A percentile compares a stretch with the other conserved stretches of the same genome.
Conservation (phyloP, 2,113 vertebrate genomes). For the Etia nguti region DNA sequence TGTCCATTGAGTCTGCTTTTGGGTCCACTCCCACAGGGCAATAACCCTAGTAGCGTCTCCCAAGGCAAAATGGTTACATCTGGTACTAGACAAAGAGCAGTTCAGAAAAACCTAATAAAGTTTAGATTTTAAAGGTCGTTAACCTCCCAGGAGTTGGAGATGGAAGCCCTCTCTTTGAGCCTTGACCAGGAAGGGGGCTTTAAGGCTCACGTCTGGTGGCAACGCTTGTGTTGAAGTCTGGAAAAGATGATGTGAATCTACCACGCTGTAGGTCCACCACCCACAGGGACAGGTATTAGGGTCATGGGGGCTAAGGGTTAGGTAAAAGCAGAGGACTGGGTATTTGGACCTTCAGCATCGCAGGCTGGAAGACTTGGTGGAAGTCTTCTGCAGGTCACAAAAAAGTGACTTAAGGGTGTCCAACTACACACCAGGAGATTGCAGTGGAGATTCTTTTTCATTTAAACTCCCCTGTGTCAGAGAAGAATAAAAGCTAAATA, state of each 20-base stretch:
- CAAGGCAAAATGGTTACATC: too few species aligned
- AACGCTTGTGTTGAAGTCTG: neutral
- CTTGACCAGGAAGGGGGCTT: neutral
- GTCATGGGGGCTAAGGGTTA: too few species aligned
- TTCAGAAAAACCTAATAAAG: neutral
- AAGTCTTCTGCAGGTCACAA: neutral
- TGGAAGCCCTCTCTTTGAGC: neutral
- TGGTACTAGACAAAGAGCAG: neutral
- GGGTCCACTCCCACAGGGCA: too few species aligned
- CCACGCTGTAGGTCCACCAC: too few species aligned
- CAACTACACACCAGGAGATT: neutral
- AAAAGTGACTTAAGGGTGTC: neutral
- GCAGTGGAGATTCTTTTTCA: neutral
- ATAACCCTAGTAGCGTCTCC: too few species aligned
- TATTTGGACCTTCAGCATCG: too few species aligned
- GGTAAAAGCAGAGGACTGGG: too few species aligned
- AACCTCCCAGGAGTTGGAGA: neutral
- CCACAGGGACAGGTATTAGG: too few species aligned
- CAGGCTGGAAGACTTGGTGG: neutral
- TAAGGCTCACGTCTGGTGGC: neutral
- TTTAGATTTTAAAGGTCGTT: accelerated
- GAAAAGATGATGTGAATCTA: neutral
- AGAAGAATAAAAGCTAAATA: neutral
- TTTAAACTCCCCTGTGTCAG: neutral
- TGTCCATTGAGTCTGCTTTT: too few species aligned